phyloP scores from a whole-genome alignment of 2,113 vertebrate species.

The Amphiprion percula region DNA sequence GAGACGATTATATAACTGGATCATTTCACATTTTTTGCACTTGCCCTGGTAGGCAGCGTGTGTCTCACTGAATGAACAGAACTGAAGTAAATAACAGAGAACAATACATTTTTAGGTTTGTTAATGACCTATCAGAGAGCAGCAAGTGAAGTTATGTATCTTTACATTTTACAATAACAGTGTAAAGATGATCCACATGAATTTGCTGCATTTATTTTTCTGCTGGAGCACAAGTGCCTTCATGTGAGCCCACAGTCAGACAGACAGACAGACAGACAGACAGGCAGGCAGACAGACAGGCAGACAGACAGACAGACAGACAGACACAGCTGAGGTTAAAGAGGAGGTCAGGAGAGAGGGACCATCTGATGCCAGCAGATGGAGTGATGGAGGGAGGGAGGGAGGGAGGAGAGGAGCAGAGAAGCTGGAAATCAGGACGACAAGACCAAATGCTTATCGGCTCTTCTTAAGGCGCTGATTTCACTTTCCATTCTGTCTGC shows the following conservation, averaged over 20 bases:
- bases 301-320: conserved; percentile 13
- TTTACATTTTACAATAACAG: not conserved
- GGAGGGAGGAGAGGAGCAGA: conserved; percentile 62
- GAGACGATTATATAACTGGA: no score
- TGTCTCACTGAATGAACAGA: not conserved
- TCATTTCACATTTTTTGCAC: not conserved
- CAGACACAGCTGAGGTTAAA: conserved; percentile 64
- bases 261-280: conserved; percentile 11
- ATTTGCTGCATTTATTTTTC: conserved; percentile 26
- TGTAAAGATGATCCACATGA: not conserved
- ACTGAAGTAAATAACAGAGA: not conserved
- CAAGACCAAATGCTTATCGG: conserved; percentile 72
- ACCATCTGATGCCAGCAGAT: conserved; percentile 82
- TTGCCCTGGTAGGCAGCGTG: no score
- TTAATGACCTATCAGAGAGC: no score
- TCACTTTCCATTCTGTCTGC: conserved; percentile 73
- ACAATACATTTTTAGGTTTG: no score
- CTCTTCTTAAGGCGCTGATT: conserved; percentile 66
- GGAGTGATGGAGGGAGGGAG: conserved; percentile 71
- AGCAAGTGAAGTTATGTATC: not conserved
- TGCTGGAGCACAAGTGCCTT: conserved; percentile 36
- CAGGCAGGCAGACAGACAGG: conserved; percentile 11
- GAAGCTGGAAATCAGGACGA: conserved; percentile 67
- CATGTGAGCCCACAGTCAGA: conserved; percentile 24
- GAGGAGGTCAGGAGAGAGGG: conserved; percentile 64